phyloP scores from a whole-genome alignment of 2,888 invertebrate species.

The Cosmia trapezina region DNA sequence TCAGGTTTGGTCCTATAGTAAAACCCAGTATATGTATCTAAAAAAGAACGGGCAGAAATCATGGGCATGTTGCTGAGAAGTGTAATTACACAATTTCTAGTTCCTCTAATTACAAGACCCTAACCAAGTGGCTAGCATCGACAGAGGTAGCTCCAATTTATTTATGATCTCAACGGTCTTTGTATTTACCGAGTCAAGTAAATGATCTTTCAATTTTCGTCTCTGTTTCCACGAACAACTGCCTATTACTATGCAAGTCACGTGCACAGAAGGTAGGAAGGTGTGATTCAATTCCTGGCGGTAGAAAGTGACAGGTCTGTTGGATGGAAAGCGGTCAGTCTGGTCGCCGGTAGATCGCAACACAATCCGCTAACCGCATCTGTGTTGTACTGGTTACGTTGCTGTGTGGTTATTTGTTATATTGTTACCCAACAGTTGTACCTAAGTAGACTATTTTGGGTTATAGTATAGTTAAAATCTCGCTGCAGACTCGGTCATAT shows the following conservation, averaged over 20 bases:
- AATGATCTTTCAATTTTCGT: constrained; percentile 2
- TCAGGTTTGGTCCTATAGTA: no score
- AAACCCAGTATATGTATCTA: no score
- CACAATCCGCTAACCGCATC: constrained; percentile 38
- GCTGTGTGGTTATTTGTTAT: constrained; percentile 15
- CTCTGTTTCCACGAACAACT: neutral
- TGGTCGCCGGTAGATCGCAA: constrained; percentile 38
- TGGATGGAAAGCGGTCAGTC: constrained; percentile 47
- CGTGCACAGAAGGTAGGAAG: constrained; percentile 22
- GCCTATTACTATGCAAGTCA: constrained; percentile 14
- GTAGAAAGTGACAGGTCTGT: constrained; percentile 50
- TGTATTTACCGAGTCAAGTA: no score
- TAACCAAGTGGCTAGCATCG: no score
- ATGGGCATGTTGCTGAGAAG: no score
- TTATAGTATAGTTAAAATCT: no score
- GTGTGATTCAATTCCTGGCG: constrained; percentile 28
- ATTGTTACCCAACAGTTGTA: neutral
- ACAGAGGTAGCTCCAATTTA: no score
- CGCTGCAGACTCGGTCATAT: no score
- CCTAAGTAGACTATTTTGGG: neutral
- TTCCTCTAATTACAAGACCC: no score
- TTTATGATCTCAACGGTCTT: no score
- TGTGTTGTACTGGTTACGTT: constrained; percentile 19
- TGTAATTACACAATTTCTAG: no score
- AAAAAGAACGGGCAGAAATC: no score